Evolutionary conservation across 2,888 invertebrate genomes (phyloP), one percentile per base, ranked within the genome.

Genomic region (Portevinia maculata): DNA sequence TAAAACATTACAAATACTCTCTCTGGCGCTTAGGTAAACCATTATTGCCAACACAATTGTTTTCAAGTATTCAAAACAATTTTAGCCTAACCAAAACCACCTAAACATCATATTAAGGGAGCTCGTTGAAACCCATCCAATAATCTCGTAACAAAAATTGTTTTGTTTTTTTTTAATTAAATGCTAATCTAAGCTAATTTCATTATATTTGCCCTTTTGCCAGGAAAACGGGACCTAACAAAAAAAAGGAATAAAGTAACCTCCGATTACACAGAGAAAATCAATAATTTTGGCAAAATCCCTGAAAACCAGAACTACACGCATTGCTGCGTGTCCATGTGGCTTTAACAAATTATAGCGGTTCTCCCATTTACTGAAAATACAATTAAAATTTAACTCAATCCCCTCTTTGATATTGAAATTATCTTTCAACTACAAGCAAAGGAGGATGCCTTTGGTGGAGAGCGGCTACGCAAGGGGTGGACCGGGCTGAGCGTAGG

Each of bases 381-480:
- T 32, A 78, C 83, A 83, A 83, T 83, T 83, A 83, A 83, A 83
- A 78, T 83, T 83, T 67, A 78, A 83, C 78, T 67, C 60, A 76
- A 60, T 71, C 76, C 64, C 32, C 57, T 48, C 73, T 83, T 83
- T 76, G 83, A 76, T 83, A 83, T 83, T 83, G 83, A 83, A 83
- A 73, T 83, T 73, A 62, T 67, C 50, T 52, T 78, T 39, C 48
- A 60, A 39, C 59, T 53, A 39, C 55, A 13, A 48, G n/a, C 46
- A 44, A 53, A 9, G 5, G 28, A 9, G 19, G 21, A 4, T 21
- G 21, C 6, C 8, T 28, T 8, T 24, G 30, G n/a, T 30, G 41
- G 9, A 13, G 19, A 19, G 41, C 15, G 34, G n/a, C 19, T 30
- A 30, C 53, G 55, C 55, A 57, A 65, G 41, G 39, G 21, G 48